These are phyloP conservation scores for Campoplex capitator DNA, from an alignment of 2,888 invertebrate genomes.

Conservation along the genomic window DNA sequence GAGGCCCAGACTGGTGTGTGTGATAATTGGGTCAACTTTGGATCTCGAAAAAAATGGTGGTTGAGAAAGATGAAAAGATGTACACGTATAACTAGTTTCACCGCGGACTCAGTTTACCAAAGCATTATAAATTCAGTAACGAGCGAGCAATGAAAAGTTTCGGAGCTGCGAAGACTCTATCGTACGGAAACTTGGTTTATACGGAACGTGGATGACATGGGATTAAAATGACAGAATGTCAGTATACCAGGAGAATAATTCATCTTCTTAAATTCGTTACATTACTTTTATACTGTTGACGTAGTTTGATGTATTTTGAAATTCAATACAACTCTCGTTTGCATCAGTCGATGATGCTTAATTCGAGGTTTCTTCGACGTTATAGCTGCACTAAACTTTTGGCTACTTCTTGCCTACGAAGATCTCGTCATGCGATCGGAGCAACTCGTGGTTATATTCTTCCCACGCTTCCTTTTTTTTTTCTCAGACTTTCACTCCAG, in stretches of 20 bases:
- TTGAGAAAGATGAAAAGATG: neutral
- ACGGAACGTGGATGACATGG: neutral
- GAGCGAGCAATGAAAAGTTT: neutral
- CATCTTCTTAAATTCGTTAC: neutral
- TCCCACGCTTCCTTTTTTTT: slow-evolving; percentile 22
- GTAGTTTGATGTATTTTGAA: neutral
- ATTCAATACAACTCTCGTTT: neutral
- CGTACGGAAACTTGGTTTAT: neutral
- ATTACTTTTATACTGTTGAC: neutral
- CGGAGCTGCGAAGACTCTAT: neutral
- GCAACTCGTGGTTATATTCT: slow-evolving; percentile 35
- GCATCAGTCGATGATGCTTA: neutral
- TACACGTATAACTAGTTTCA: slow-evolving; percentile 1
- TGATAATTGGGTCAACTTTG: slow-evolving; percentile 11
- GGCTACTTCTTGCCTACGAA: neutral
- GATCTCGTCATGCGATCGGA: slow-evolving; percentile 13
- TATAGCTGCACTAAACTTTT: neutral
- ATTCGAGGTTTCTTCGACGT: neutral
- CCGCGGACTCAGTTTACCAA: neutral
- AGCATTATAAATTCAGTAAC: slow-evolving; percentile 2
- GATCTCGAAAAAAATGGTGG: neutral
- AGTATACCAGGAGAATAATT: neutral
- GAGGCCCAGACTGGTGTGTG: neutral
- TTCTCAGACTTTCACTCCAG: neutral
- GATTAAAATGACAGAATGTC: neutral